These are phyloP conservation scores for Chaetophractus vellerosus DNA, from an alignment of 2,797 vertebrate genomes.

Conservation along the genomic window DNA sequence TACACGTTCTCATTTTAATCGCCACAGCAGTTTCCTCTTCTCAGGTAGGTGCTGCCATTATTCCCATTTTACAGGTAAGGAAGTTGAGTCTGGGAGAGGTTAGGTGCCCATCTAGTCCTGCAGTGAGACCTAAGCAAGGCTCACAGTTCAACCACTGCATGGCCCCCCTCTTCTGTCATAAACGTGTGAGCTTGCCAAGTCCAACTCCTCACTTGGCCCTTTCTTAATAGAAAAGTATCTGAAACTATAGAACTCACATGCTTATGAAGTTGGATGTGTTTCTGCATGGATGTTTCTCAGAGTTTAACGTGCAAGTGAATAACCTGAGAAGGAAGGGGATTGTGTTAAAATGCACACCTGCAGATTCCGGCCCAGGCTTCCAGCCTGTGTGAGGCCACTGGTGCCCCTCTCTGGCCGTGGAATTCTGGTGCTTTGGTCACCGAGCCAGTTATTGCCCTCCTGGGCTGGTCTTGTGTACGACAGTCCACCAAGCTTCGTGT, in stretches of 20 bases:
- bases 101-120: not conserved
- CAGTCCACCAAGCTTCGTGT: not conserved
- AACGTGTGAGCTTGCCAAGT: not conserved
- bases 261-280: not conserved
- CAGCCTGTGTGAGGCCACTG: too few species aligned
- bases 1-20: not conserved
- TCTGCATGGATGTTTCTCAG: not conserved
- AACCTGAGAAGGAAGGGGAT: too few species aligned
- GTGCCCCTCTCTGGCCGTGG: not conserved
- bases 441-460: not conserved
- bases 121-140: not conserved
- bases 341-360: not conserved
- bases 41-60: not conserved
- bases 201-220: not conserved
- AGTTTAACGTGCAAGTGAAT: not conserved
- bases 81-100: not conserved
- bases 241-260: not conserved
- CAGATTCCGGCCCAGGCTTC: not conserved
- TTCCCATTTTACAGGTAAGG: not conserved
- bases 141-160: rapidly evolving
- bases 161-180: not conserved
- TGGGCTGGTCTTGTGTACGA: not conserved
- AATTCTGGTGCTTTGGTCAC: not conserved
- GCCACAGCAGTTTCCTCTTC: too few species aligned
- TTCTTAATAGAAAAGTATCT: not conserved